phyloP scores from a whole-genome alignment of 2,888 invertebrate species.

The Adineta ricciae region DNA sequence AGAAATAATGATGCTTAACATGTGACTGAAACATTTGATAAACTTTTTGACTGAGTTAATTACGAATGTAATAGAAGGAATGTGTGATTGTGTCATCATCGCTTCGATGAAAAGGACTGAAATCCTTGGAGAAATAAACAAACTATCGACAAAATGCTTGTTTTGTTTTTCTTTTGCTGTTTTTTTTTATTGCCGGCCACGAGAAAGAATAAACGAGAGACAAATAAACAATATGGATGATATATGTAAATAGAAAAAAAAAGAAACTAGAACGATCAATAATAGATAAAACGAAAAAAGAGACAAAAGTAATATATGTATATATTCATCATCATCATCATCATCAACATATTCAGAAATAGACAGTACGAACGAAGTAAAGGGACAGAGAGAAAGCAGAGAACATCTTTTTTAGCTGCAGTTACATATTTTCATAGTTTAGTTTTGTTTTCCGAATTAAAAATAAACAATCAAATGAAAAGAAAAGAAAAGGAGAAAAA shows the following conservation, averaged over 20 bases:
- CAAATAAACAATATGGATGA: constrained; percentile 13
- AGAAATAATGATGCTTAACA: too few relatives aligned
- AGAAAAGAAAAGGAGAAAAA: neutral
- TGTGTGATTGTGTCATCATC: too few relatives aligned
- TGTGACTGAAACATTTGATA: too few relatives aligned
- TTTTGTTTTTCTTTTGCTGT: neutral
- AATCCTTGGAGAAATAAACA: neutral
- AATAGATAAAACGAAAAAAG: neutral
- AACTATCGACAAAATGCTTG: neutral
- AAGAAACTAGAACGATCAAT: constrained; percentile 5
- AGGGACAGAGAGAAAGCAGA: neutral
- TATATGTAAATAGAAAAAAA: neutral
- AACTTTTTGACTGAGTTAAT: too few relatives aligned
- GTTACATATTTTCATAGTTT: neutral
- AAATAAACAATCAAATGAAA: constrained; percentile 7
- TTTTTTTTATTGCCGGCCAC: neutral
- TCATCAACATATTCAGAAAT: constrained; percentile 6
- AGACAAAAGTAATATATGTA: neutral
- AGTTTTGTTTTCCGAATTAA: neutral
- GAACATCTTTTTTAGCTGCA: neutral
- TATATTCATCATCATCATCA: neutral
- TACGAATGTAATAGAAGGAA: too few relatives aligned
- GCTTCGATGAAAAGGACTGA: too few relatives aligned
- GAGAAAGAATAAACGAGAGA: neutral
- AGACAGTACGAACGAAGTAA: neutral